These are phyloP conservation scores for Eutolmus rufibarbis DNA, from an alignment of 2,888 invertebrate species.

Conservation along the genomic window DNA sequence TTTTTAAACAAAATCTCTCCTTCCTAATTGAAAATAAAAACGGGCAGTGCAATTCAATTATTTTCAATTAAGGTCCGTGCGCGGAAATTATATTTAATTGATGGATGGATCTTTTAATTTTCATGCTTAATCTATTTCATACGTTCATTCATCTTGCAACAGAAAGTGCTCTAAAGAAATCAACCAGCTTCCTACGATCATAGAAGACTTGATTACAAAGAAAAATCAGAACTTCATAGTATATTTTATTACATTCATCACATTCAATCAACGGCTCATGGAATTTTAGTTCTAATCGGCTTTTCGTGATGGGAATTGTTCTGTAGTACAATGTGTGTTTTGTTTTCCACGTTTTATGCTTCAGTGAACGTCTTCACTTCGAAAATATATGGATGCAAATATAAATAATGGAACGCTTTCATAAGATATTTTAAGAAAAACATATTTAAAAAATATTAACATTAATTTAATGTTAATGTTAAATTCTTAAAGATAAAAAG, in stretches of 20 bases:
- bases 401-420: neutral
- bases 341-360: neutral
- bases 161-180: neutral
- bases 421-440: neutral
- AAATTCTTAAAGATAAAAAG: too few species aligned
- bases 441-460: too few species aligned
- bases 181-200: neutral
- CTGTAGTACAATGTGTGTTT: neutral
- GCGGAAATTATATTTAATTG: neutral
- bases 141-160: neutral
- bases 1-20: neutral
- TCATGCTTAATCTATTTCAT: neutral
- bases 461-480: too few species aligned
- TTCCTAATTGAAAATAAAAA: too few species aligned
- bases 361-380: neutral
- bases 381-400: neutral
- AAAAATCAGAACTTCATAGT: neutral
- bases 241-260: neutral
- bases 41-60: neutral
- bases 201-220: neutral
- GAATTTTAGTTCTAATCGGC: neutral
- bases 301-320: neutral
- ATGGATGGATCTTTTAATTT: neutral
- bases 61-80: neutral
- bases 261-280: neutral